Conservation (phyloP, 2,888 invertebrate genomes). For the Sinodicranocentrus sp. region DNA sequence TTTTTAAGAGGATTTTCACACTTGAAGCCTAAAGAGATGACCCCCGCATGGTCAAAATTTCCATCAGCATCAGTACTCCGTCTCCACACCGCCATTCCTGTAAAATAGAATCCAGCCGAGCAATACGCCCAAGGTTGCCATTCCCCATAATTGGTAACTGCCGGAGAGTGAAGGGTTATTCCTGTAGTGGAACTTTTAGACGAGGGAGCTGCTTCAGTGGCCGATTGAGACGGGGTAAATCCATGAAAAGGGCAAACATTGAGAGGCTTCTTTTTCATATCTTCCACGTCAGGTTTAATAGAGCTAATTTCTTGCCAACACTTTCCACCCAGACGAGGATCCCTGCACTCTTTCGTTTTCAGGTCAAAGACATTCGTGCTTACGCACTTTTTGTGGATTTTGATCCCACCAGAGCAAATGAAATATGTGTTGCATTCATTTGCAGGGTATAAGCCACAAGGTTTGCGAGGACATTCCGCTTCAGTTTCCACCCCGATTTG, state of each 20-base stretch:
- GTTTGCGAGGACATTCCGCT: conserved; percentile 16
- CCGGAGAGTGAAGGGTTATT: neutral
- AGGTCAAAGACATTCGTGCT: conserved; percentile 14
- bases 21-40: conserved; percentile 30
- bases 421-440: conserved; percentile 31
- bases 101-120: neutral
- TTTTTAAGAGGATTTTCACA: conserved; percentile 30
- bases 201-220: neutral
- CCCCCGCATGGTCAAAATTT: conserved; percentile 26
- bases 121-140: conserved; percentile 35
- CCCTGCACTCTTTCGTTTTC: conserved; percentile 10
- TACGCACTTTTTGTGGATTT: conserved; percentile 22
- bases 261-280: neutral
- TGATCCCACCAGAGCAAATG: conserved; percentile 33
- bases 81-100: conserved; percentile 17
- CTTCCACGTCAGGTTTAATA: neutral
- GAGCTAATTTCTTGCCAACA: neutral
- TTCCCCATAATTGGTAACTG: conserved; percentile 30
- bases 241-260: conserved; percentile 1
- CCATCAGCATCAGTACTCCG: conserved; percentile 2
- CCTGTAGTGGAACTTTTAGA: neutral
- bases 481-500: neutral
- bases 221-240: neutral
- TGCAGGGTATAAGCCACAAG: conserved; percentile 25
- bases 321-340: neutral